Percentiles rank a stretch among this genome's conserved stretches.
Evolutionary conservation across 2,888 invertebrate genomes (phyloP).

Genomic region (Eilema caniola): DNA sequence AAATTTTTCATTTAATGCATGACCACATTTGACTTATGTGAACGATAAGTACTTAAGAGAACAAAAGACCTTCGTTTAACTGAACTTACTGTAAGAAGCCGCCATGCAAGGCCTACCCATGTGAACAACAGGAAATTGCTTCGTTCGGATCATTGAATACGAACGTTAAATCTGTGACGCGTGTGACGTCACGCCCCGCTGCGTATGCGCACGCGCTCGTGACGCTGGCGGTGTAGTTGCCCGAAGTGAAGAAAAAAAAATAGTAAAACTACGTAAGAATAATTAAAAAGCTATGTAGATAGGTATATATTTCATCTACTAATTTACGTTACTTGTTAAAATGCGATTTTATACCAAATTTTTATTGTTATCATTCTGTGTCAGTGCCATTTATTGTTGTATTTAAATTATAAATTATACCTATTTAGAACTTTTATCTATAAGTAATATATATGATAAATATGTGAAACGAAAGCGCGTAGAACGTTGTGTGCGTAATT

Average conservation of each 20-base stretch:
- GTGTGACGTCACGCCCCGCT: constrained; percentile 45
- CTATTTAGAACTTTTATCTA: neutral
- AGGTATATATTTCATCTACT: neutral
- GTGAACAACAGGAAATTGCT: constrained; percentile 50
- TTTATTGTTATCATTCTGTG: constrained; percentile 37
- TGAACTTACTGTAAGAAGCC: constrained; percentile 15
- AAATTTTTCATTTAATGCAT: no score
- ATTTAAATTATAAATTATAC: constrained; percentile 15
- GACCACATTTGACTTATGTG: neutral
- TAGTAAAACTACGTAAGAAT: neutral
- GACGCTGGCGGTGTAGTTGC: neutral
- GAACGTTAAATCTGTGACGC: constrained; percentile 47
- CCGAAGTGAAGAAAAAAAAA: neutral
- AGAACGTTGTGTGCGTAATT: constrained; percentile 7
- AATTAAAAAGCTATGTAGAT: neutral
- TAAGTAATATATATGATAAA: neutral
- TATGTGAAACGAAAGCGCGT: neutral
- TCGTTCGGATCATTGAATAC: constrained; percentile 45
- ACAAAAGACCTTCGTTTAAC: constrained; percentile 9
- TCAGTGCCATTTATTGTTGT: constrained; percentile 54
- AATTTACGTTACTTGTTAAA: constrained; percentile 18
- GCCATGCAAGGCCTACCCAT: constrained; percentile 29
- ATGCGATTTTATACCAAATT: constrained; percentile 43
- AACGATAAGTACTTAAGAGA: constrained; percentile 18
- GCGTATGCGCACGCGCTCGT: constrained; percentile 22